Base-by-base conservation (phyloP, 1,140 invertebrate genomes). In the Thrips palmi region DNA sequence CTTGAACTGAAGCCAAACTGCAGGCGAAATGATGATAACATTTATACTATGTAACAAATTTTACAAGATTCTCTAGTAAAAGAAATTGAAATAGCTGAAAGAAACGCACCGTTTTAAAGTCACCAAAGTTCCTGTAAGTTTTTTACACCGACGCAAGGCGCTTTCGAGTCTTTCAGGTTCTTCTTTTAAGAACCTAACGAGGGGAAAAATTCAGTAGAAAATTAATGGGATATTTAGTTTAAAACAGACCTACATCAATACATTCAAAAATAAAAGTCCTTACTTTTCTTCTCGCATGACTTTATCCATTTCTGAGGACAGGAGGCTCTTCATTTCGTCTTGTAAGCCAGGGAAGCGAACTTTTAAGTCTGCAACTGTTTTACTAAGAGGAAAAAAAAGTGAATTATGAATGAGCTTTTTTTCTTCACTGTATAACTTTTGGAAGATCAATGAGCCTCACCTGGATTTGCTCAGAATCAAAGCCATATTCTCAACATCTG, bases 401-500 rank as follows among this genome's bases (percentile, higher is more conserved):
- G 32, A 33, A 18, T 40, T 29, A 29, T 34, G 33, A 35, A 41
- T 40, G 33, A 19, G 40, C 38, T 10, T 44, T 44, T 22, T 46
- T 29, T 21, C 33, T 29, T 11, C n/a, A 8, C 24, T 27, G 7
- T n/a, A 8, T n/a, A 8, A 27, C 24, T 8, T n/a, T 27, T 27
- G 24, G 24, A 8, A 7, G n/a, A 32, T 21, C 17, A 27, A 4
- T 15, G 11, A 15, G 7, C 11, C 40, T 47, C 46, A 77, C 74
- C 73, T 83, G 39, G 81, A 76, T 58, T 81, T 72, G 55, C 78
- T 87, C 12, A 97, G 63, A 39, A 92, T 72, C 44, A 96, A 64
- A 12, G 91, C 91, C 73, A 97, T 93, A 48, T 84, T 83, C 55
- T 97, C 92, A 2, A 97, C 89, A 54, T 96, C 91, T 0, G 77